Base-by-base conservation (phyloP, 2,888 invertebrate genomes). In the Ophion ellenae region DNA sequence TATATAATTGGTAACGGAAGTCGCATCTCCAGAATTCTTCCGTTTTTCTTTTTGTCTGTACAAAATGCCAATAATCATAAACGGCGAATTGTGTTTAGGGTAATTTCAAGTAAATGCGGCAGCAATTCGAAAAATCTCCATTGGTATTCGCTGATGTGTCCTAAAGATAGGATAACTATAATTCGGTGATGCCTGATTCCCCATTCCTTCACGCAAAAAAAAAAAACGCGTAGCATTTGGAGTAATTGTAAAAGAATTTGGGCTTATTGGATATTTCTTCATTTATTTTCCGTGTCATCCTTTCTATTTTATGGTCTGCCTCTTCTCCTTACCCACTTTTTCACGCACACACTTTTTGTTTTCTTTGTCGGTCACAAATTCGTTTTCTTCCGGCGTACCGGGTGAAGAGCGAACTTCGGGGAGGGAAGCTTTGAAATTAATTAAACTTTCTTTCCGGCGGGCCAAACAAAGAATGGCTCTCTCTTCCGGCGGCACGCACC, bases 361-460 rank as follows among this genome's bases (percentile, higher is more conserved):
- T 66, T 73, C 17, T n/a, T 28, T 61, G 36, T 77, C 75, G 17
- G 47, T 28, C 76, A 61, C 67, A 40, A n/a, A 67, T 76, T 73
- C 28, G n/a, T 63, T 40, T 28, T 40, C 40, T 61, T 45, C 59
- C 24, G 53, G 11, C 73, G 77, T 63, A 61, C 17, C 36, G 20
- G 9, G 47, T 11, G 10, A 14, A 32, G 36, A 24, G 59, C 53
- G 53, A 81, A 81, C 71, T 53, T 59, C 10, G 61, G 73, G 47
- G 14, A 77, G 67, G 81, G 32, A 69, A 66, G 79, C 69, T 81
- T 78, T 63, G 74, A 61, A 81, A 81, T 78, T 81, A 85, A 85
- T 85, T 85, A 81, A 78, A 81, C 81, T 78, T 81, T 70, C 78
- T 78, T 78, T 85, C 61, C 47, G 57, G 53, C 36, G 17, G 57